phyloP scores from a whole-genome alignment of 2,888 invertebrate genomes.

The Augiades crinisus region DNA sequence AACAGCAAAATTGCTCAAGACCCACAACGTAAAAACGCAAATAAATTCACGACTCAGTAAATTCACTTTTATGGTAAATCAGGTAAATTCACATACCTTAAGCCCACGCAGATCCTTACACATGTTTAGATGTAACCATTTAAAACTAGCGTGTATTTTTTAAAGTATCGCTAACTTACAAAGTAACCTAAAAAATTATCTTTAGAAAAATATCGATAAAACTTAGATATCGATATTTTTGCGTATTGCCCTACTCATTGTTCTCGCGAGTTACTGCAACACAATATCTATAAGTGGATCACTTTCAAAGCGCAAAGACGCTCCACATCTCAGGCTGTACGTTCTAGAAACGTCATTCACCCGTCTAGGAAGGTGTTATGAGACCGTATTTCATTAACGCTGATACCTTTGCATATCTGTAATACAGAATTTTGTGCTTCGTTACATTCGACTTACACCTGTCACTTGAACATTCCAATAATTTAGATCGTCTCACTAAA shows the following conservation, averaged over 20 bases:
- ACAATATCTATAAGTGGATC: conserved; percentile 40
- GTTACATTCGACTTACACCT: neutral
- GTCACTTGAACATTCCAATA: neutral
- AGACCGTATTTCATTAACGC: conserved; percentile 18
- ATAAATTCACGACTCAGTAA: no score
- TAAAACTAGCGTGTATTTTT: no score
- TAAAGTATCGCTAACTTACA: no score
- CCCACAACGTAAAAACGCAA: no score
- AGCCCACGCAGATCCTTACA: no score
- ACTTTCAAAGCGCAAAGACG: conserved; percentile 39
- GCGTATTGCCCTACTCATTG: conserved; percentile 22
- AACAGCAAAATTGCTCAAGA: no score
- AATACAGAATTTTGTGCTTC: conserved; percentile 2
- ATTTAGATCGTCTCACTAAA: conserved; percentile 2
- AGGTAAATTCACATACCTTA: no score
- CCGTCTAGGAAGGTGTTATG: conserved; percentile 42
- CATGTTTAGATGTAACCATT: no score
- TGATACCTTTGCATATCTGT: neutral
- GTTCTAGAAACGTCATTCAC: conserved; percentile 59
- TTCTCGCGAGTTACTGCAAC: conserved; percentile 38
- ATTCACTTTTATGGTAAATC: no score
- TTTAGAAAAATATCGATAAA: neutral
- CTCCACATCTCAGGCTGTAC: conserved; percentile 36
- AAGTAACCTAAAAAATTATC: neutral
- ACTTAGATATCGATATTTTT: neutral